phyloP scores from a whole-genome alignment of 2,888 invertebrate genomes.

The Drosophila mayaguana region DNA sequence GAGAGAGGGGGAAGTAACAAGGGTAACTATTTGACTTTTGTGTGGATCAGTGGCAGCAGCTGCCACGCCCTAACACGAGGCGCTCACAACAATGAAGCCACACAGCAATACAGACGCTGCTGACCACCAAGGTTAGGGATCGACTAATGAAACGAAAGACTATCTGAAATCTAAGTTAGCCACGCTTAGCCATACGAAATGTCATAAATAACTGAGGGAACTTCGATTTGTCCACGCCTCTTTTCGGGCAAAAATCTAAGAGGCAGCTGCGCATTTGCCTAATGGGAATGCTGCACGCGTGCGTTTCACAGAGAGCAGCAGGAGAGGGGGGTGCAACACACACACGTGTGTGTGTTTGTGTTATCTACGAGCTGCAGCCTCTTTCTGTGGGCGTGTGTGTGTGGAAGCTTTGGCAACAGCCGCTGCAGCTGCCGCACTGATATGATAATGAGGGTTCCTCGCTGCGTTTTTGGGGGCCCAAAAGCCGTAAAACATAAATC shows the following conservation, averaged over 20 bases:
- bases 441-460: conserved; percentile 74
- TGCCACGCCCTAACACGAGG: conserved; percentile 22
- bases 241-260: conserved; percentile 27
- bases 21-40: conserved; percentile 67
- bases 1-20: conserved; percentile 50
- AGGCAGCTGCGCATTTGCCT: conserved; percentile 60
- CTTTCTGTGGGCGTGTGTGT: conserved; percentile 37
- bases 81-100: conserved; percentile 24
- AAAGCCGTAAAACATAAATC: conserved; percentile 62
- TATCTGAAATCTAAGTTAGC: conserved; percentile 65
- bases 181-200: conserved; percentile 32
- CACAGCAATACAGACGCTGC: conserved; percentile 28
- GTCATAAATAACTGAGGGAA: conserved; percentile 64
- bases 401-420: conserved; percentile 45
- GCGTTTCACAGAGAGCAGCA: conserved; percentile 18
- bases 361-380: conserved; percentile 59
- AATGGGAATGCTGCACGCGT: conserved; percentile 67
- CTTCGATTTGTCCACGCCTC: conserved; percentile 69
- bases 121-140: conserved; percentile 50
- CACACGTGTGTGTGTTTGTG: conserved; percentile 22
- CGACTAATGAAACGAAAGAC: conserved; percentile 46
- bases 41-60: conserved; percentile 12
- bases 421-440: conserved; percentile 65
- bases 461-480: conserved; percentile 11
- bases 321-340: conserved; percentile 16